Base-by-base conservation (phyloP, 2,797 vertebrate species). In the Crocodylus rhombifer region DNA sequence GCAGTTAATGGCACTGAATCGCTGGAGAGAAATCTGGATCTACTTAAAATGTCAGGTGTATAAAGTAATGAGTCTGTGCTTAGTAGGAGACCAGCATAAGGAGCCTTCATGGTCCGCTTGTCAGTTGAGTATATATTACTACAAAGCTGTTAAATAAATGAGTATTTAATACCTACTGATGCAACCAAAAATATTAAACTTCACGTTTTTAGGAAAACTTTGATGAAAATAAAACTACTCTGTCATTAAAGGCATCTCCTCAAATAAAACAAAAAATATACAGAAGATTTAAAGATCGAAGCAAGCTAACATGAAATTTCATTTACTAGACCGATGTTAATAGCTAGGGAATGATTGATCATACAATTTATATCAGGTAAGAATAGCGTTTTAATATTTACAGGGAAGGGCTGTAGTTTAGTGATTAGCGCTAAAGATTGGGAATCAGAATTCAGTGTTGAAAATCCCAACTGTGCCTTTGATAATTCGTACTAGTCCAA, bases 61-160 rank as follows among this genome's bases (percentile, higher is more conserved):
- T 80, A 67, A 96, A 82, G 93, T 92, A 96, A 98, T 55, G 84
- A 84, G 92, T 91, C 94, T 96, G 93, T 88, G 82, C 93, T 95
- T 91, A 91, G 94, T 25, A 89, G 94, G 87, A 96, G 83, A 96
- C 74, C 91, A 94, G 95, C 95, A 98, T 93, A 65, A 97, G 95
- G 97, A 91, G 96, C 83, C 93, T 97, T 97, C 96, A 94, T 57
- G 82, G 97, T 97, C 97, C 93, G 95, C 84, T 96, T 97, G 91
- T 87, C 94, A 93, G 90, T 64, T 95, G 95, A 96, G 96, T 92
- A 96, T 85, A 80, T 92, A 95, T 96, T 97, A 97, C 91, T 85
- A 92, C 87, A 97, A 97, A 96, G 84, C 96, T 97, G 94, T 93
- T 97, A 97, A 97, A 97, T 90, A 97, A 98, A 98, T 97, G 80